A percentile compares a stretch with the other conserved stretches of the same genome.
phyloP scores from a whole-genome alignment of 2,113 vertebrate species.

The Ochotona princeps region DNA sequence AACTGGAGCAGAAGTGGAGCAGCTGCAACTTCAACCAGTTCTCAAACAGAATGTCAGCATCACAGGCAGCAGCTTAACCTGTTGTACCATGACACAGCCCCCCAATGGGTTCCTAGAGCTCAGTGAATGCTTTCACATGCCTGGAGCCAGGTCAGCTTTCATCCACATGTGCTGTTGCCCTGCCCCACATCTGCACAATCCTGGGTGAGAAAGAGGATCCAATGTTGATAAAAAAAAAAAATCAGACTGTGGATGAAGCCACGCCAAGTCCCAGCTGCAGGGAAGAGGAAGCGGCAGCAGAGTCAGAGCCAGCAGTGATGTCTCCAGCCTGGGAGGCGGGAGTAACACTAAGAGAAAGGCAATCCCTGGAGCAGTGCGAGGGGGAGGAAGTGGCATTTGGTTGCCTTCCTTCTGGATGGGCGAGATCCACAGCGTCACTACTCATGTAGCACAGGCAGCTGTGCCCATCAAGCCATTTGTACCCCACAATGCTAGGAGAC shows the following conservation, averaged over 20 bases:
- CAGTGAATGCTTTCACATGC: neutral
- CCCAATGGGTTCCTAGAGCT: too few species aligned
- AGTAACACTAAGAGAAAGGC: neutral
- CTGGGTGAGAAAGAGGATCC: neutral
- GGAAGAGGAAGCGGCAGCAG: neutral
- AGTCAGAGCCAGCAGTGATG: neutral
- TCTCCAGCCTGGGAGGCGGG: neutral
- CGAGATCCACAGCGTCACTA: neutral
- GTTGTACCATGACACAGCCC: too few species aligned
- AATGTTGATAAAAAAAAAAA: neutral
- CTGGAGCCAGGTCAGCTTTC: neutral
- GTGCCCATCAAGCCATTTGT: conserved; percentile 19
- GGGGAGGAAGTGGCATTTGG: neutral
- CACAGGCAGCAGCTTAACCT: too few species aligned
- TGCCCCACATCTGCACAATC: neutral
- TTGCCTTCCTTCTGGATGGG: neutral
- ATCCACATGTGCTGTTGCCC: neutral
- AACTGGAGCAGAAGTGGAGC: too few species aligned
- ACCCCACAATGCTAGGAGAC: neutral
- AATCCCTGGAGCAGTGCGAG: neutral
- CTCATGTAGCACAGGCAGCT: conserved; percentile 34
- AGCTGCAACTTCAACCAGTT: too few species aligned
- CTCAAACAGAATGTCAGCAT: too few species aligned
- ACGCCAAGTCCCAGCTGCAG: neutral
- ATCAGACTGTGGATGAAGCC: neutral